Percentiles rank a stretch among this genome's conserved stretches.
These are phyloP conservation scores for Zele albiditarsus DNA, from an alignment of 2,888 invertebrate species.

Conservation along the genomic window DNA sequence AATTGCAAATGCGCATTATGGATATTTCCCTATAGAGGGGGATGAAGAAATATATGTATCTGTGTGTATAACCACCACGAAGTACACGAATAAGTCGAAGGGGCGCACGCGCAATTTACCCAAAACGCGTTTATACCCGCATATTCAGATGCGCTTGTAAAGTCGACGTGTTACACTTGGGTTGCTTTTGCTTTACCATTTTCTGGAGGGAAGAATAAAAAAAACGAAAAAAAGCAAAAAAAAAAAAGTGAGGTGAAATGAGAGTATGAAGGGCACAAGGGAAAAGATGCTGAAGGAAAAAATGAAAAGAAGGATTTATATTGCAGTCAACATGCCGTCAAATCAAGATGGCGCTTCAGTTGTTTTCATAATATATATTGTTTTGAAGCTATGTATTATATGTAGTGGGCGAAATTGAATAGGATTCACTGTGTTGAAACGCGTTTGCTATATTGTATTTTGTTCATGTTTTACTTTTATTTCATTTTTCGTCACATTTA, in stretches of 20 bases:
- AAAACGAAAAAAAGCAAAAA: background rate
- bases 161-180: conserved; percentile 15
- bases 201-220: background rate
- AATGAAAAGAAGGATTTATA: background rate
- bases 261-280: background rate
- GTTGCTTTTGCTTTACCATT: background rate
- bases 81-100: conserved; percentile 19
- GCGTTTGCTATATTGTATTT: background rate
- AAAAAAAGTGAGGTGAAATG: background rate
- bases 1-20: conserved; percentile 73
- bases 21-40: conserved; percentile 71
- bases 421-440: background rate
- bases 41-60: conserved; percentile 55
- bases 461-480: background rate
- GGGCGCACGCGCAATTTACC: conserved; percentile 50
- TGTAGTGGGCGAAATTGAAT: no score
- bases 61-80: conserved; percentile 49
- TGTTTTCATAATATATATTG: background rate
- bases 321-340: conserved; percentile 3
- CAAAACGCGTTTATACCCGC: conserved; percentile 36
- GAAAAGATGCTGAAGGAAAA: background rate
- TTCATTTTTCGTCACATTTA: background rate
- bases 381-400: background rate
- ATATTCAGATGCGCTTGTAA: conserved; percentile 21
- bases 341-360: background rate